Conservation (phyloP, 2,113 vertebrate species). For the Misgurnus anguillicaudatus region DNA sequence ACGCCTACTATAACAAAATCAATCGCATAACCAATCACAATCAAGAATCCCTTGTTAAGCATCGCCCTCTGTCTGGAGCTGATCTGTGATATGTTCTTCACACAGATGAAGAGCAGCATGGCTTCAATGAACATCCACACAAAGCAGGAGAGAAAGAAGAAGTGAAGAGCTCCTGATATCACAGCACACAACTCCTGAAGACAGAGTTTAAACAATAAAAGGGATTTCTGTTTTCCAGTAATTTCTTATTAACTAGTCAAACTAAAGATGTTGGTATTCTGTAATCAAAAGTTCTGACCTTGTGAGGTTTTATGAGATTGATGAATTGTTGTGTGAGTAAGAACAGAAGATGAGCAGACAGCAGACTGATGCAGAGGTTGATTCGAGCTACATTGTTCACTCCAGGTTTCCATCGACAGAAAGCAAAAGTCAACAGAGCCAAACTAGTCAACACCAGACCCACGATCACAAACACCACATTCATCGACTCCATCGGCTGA, state of each 20-base stretch:
- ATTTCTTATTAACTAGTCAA: no score
- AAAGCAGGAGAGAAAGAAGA: slow-evolving; percentile 73
- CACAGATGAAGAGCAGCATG: slow-evolving; percentile 72
- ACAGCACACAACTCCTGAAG: slow-evolving; percentile 64
- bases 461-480: slow-evolving; percentile 50
- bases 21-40: slow-evolving; percentile 41
- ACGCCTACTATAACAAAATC: not conserved
- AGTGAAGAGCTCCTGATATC: slow-evolving; percentile 71
- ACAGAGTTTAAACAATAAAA: not conserved
- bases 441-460: slow-evolving; percentile 62
- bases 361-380: slow-evolving; percentile 68
- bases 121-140: slow-evolving; percentile 79
- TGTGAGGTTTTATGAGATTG: not conserved
- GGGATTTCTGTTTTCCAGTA: no score
- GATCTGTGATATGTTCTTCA: slow-evolving; percentile 49
- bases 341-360: slow-evolving; percentile 65
- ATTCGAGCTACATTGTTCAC: slow-evolving; percentile 64
- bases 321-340: slow-evolving; percentile 53
- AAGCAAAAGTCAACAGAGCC: slow-evolving; percentile 64
- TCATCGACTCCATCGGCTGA: slow-evolving; percentile 46
- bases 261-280: no score
- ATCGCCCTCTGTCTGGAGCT: slow-evolving; percentile 9
- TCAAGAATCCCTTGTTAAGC: slow-evolving; percentile 10
- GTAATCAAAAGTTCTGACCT: slow-evolving; percentile 48
- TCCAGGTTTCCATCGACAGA: slow-evolving; percentile 59